These are phyloP conservation scores for Chaetodon auriga DNA, from an alignment of 2,113 vertebrate species.

Conservation along the genomic window DNA sequence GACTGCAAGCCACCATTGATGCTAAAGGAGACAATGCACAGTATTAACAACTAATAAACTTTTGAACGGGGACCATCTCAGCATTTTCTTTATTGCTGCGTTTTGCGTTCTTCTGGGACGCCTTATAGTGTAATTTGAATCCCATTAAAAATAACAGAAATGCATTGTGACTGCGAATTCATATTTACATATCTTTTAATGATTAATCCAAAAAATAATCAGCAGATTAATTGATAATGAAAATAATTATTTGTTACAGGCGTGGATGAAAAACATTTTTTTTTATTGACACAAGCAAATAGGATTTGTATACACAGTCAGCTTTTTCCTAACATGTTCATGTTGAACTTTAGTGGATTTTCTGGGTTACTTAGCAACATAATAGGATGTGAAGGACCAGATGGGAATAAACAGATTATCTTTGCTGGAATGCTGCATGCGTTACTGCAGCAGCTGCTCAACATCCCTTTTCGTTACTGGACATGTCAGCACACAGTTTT, in stretches of 20 bases:
- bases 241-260: background rate
- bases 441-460: conserved; percentile 65
- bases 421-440: background rate
- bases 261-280: background rate
- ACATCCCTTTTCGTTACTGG: conserved; percentile 77
- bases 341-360: background rate
- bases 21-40: no score
- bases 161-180: no score
- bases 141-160: no score
- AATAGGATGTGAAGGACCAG: background rate
- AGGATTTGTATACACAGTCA: background rate
- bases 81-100: no score
- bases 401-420: background rate
- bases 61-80: no score
- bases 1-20: no score
- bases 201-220: no score
- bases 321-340: background rate
- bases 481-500: conserved; percentile 86
- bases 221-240: background rate
- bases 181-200: no score
- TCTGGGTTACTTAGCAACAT: background rate
- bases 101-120: no score
- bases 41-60: no score
- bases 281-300: conserved; percentile 6
- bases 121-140: no score